Evolutionary conservation across 2,797 vertebrate species (phyloP), one percentile per base, ranked within the genome.

Genomic region (Ctenochaetus hawaiiensis): DNA sequence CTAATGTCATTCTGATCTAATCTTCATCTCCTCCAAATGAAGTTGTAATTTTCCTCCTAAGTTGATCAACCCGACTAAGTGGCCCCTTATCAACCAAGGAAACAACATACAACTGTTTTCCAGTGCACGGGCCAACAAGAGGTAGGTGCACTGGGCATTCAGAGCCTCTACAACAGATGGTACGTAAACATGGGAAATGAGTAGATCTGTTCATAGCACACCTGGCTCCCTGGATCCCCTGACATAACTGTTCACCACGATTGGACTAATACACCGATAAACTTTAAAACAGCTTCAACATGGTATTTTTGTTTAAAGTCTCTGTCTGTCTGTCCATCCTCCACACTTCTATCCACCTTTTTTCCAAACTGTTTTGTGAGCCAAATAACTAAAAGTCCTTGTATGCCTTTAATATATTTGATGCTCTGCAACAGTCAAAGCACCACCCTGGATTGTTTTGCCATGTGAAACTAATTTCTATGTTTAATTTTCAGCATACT

Each of bases 151-250:
- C 12, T 43, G 11, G 23, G 37, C 13, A 44, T 20, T 48, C 12
- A 37, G 13, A 54, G 56, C 17, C 48, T 47, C 26, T 2, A 2
- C 9, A 62, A 57, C 68, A 71, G 65, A 80, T 70, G 68, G 65
- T 44, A 52, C n/a, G 41, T 54, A 69, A 61, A 47, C 67, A 43
- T 56, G 37, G 37, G 54, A 30, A 26, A 66, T 39, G 59, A 69
- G 59, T 11, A 47, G 12, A 14, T 30, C 48, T 39, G 7, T 59
- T 48, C 22, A 22, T 23, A 23, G 43, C 16, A 41, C 72, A 69
- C 49, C 58, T 61, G 74, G 26, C 37, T 73, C 52, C 9, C 62
- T 16, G 14, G 30, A 71, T 30, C 30, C 30, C 30, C 30, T 5
- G 30, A 5, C 30, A 30, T 30, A 30, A 30, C 30, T 30, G 30